A percentile compares a stretch with the other conserved stretches of the same genome.
Evolutionary conservation across 1,140 invertebrate genomes (phyloP).

Genomic region (Trissolcus basalis): DNA sequence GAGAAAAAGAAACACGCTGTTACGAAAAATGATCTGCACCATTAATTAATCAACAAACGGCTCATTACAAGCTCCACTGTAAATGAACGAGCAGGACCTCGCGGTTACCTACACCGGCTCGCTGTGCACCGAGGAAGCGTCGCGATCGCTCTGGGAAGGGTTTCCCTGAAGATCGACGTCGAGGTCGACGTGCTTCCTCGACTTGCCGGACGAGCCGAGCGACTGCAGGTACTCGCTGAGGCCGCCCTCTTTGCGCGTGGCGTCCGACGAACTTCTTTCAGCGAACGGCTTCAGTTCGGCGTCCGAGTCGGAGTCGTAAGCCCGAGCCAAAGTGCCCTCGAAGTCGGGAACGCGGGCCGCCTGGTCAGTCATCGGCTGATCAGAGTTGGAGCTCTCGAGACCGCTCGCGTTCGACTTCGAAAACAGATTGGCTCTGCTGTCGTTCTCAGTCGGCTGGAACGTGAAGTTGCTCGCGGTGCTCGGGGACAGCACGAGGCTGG

Average conservation of each 20-base stretch:
- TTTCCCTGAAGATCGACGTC: conserved; percentile 39
- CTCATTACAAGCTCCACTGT: conserved; percentile 1
- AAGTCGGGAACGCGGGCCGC: conserved; percentile 33
- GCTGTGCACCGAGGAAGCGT: conserved; percentile 54
- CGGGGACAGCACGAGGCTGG: conserved; percentile 59
- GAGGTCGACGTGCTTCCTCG: conserved; percentile 15
- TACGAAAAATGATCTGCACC: background rate
- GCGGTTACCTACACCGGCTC: conserved; percentile 59
- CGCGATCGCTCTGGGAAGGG: conserved; percentile 21
- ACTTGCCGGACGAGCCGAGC: conserved; percentile 52
- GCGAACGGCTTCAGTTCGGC: conserved; percentile 9
- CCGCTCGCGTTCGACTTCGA: conserved; percentile 46
- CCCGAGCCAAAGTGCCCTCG: conserved; percentile 62
- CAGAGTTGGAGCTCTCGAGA: conserved; percentile 17
- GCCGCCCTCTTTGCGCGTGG: conserved; percentile 45
- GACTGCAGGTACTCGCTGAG: conserved; percentile 67
- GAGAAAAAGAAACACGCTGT: too few species aligned
- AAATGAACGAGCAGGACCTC: too few species aligned
- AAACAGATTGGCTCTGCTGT: conserved; percentile 66
- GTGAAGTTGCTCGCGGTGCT: conserved; percentile 69
- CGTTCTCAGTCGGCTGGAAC: conserved; percentile 60
- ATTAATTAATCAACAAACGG: background rate
- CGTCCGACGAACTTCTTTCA: background rate
- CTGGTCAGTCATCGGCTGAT: too few species aligned
- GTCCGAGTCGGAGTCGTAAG: conserved; percentile 62